phyloP scores from a whole-genome alignment of 2,113 vertebrate species.

The Paradoxurus hermaphroditus region DNA sequence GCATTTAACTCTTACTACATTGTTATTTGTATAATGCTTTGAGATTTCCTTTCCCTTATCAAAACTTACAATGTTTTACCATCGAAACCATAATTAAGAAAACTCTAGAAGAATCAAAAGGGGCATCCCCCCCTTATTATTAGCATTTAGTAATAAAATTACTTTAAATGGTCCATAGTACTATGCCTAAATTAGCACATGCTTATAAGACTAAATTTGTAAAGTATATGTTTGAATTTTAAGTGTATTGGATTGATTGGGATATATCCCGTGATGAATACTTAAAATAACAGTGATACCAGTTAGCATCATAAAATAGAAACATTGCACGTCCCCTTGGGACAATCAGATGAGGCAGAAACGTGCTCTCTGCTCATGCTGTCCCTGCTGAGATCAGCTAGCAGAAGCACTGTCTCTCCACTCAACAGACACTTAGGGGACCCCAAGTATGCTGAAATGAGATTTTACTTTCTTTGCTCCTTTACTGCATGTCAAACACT shows the following conservation, averaged over 20 bases:
- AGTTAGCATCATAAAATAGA: not conserved
- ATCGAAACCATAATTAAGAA: not conserved
- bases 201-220: not conserved
- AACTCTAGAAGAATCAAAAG: not conserved
- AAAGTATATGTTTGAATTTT: not conserved
- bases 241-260: not conserved
- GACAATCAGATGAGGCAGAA: not conserved
- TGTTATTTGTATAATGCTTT: not conserved
- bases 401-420: not conserved
- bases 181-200: not conserved
- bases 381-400: not conserved
- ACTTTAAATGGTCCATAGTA: not conserved
- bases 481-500: not conserved
- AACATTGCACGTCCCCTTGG: not conserved
- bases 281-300: not conserved
- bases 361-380: not conserved
- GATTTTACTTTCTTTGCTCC: not conserved
- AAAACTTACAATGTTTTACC: not conserved
- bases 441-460: not conserved
- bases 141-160: not conserved
- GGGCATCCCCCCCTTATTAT: accelerated
- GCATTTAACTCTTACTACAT: not conserved
- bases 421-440: no score
- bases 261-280: not conserved
- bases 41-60: not conserved